Evolutionary conservation across 2,888 invertebrate species (phyloP), one percentile per base, ranked within the genome.

Genomic region (Archaeoteleia sp.): DNA sequence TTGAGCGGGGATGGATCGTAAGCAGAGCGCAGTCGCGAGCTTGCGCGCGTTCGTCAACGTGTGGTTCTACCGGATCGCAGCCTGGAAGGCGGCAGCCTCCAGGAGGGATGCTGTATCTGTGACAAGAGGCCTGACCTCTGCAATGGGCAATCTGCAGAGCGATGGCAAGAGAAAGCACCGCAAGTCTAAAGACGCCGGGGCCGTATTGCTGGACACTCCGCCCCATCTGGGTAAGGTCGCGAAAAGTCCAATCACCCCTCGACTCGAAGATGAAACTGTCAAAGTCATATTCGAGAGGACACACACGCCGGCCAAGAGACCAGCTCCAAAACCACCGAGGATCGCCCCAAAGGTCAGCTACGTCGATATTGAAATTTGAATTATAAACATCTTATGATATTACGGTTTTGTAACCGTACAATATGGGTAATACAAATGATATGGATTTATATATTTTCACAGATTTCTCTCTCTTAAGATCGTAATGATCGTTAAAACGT

Each of bases 81-180:
- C 4, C 30, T 30, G n/a, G 30, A 30, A 9, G 27, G 27, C 8
- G 27, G 27, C 71, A 75, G 68, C 74, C 74, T 32, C 39, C 9
- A 9, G 5, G 32, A 62, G 73, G 40, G 55, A 70, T 51, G 34
- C 61, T 29, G 71, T 46, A 7, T 9, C 17, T 12, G 20, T 20
- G 5, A 5, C 20, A 20, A 20, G 20, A 20, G 23, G 14, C 37
- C 34, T 37, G 15, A 4, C 2, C 6, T 14, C 29, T 46, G 66
- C 14, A 14, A 86, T 86, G 86, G 86, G 86, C 17, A 86, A 86
- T 67, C 72, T 84, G 35, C 86, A 85, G 68, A 82, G 82, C 65
- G 85, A 84, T 30, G 78, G 74, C 1, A 82, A 80, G 54, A 81
- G 76, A 60, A 82, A 77, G 51, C 74, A 65, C 20, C 80, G 75